A percentile compares a stretch with the other conserved stretches of the same genome.
Conservation (phyloP, 2,888 invertebrate species). For the Parnassius apollo region DNA sequence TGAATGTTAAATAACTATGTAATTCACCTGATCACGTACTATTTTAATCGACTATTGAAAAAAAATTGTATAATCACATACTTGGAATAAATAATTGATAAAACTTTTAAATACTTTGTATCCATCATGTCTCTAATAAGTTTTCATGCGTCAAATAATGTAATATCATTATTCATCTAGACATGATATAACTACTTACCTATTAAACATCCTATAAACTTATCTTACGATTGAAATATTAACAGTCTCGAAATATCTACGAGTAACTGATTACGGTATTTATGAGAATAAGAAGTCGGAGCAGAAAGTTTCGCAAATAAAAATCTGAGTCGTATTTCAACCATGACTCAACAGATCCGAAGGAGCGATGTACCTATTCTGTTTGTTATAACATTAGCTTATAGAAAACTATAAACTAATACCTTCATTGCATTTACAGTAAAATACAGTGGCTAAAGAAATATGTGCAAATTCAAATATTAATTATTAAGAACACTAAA, state of each 20-base stretch:
- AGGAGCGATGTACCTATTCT: not conserved
- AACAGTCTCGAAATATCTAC: slow-evolving; percentile 8
- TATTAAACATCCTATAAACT: slow-evolving; percentile 5
- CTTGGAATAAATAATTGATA: too few relatives aligned
- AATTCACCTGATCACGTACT: too few relatives aligned
- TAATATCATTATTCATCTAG: too few relatives aligned
- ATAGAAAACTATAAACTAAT: too few relatives aligned
- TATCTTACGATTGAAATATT: slow-evolving; percentile 1
- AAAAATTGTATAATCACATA: not conserved
- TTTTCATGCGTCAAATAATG: too few relatives aligned
- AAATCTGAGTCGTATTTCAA: slow-evolving; percentile 13
- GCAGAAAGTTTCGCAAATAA: slow-evolving; percentile 23
- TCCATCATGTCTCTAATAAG: not conserved
- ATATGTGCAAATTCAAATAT: too few relatives aligned
- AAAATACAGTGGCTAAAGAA: too few relatives aligned
- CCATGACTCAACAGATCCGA: slow-evolving; percentile 11
- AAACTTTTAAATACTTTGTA: not conserved
- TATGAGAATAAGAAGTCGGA: slow-evolving; percentile 4
- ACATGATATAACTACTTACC: not conserved
- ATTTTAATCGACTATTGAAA: too few relatives aligned
- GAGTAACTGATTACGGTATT: slow-evolving; percentile 22
- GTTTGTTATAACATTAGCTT: too few relatives aligned
- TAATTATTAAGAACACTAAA: too few relatives aligned
- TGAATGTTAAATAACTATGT: too few relatives aligned
- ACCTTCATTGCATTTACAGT: too few relatives aligned